Evolutionary conservation across 1,140 invertebrate species (phyloP).

Genomic region (Augochlora pura): DNA sequence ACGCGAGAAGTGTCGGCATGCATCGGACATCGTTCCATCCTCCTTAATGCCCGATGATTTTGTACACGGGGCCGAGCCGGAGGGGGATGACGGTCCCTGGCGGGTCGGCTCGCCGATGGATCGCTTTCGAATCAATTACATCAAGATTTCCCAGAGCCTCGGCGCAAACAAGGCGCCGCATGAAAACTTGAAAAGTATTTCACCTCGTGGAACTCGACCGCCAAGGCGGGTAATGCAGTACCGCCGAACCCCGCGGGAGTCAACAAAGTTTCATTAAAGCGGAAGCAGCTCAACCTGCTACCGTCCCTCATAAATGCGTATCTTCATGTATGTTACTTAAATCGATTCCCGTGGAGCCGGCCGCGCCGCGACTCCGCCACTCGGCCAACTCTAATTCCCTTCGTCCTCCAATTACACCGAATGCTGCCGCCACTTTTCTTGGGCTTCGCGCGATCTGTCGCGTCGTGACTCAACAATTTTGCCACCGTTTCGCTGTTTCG

Average conservation of each 20-base stretch:
- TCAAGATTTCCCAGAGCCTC: slow-evolving; percentile 6
- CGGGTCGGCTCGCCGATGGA: background rate
- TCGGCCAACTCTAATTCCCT: slow-evolving; percentile 47
- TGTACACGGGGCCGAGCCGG: background rate
- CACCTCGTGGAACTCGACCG: slow-evolving; percentile 32
- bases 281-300: slow-evolving; percentile 40
- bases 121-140: slow-evolving; percentile 33
- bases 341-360: slow-evolving; percentile 54
- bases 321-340: slow-evolving; percentile 47
- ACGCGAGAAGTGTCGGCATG: no score
- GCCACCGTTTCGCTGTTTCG: no score
- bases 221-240: slow-evolving; percentile 52
- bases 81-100: background rate
- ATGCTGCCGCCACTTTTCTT: slow-evolving; percentile 19
- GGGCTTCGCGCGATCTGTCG: background rate
- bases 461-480: no score
- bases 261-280: slow-evolving; percentile 65
- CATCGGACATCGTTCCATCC: no score
- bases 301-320: slow-evolving; percentile 48
- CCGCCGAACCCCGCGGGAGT: slow-evolving; percentile 43
- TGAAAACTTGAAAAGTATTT: slow-evolving; percentile 55
- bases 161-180: slow-evolving; percentile 25
- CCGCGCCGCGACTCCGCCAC: slow-evolving; percentile 17
- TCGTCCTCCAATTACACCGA: slow-evolving; percentile 51
- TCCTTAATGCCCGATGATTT: no score